Evolutionary conservation across 2,888 invertebrate species (phyloP).

Genomic region (Tricholauxania praeusta): DNA sequence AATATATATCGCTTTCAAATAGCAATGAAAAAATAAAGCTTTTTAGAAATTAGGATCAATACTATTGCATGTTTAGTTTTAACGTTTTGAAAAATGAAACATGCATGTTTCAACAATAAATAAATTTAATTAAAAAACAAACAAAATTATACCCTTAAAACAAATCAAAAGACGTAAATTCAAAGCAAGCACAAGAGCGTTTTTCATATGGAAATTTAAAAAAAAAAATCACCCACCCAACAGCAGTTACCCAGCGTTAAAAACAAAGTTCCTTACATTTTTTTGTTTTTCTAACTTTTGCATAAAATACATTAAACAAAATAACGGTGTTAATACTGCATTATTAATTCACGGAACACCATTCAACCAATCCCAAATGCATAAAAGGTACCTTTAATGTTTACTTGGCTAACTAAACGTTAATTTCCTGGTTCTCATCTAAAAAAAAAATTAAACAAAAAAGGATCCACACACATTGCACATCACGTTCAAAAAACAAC

Average conservation of each 20-base stretch:
- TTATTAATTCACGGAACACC: background rate
- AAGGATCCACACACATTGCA: constrained; percentile 47
- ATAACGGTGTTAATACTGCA: background rate
- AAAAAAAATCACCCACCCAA: background rate
- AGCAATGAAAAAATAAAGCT: no score
- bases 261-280: background rate
- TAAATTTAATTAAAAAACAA: background rate
- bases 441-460: constrained; percentile 27
- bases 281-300: background rate
- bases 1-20: no score
- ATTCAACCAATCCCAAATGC: background rate
- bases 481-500: constrained; percentile 39
- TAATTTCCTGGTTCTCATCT: constrained; percentile 30
- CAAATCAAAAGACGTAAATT: background rate
- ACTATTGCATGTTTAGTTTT: no score
- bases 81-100: background rate
- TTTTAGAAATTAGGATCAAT: no score
- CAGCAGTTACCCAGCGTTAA: background rate
- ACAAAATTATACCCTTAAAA: background rate
- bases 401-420: constrained; percentile 43
- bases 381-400: constrained; percentile 40
- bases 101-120: background rate
- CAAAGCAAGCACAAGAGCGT: constrained; percentile 25
- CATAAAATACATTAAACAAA: constrained; percentile 2
- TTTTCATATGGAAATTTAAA: background rate